phyloP scores from a whole-genome alignment of 2,113 vertebrate species.

The Atherinomorus stipes region DNA sequence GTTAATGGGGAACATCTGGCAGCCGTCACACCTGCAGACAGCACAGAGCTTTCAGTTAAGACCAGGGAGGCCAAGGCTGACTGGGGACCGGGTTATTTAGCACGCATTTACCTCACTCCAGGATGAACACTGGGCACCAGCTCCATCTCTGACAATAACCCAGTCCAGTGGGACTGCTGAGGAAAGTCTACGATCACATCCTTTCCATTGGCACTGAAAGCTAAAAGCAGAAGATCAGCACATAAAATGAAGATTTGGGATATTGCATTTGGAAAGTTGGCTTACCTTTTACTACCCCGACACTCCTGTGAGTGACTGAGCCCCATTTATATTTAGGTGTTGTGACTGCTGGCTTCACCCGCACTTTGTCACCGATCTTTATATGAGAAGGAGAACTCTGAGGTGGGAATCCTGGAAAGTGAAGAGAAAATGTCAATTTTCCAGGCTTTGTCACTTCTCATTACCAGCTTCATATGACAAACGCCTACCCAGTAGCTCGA shows the following conservation, averaged over 20 bases:
- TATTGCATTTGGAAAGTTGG: not conserved
- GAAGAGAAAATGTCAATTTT: not conserved
- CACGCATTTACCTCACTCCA: conserved; percentile 88
- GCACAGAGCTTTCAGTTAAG: not conserved
- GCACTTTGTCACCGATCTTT: conserved; percentile 98
- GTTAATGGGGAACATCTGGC: conserved; percentile 98
- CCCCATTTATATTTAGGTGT: conserved; percentile 99
- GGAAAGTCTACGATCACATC: conserved; percentile 98
- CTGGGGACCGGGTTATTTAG: not conserved
- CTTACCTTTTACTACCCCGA: conserved; percentile 96
- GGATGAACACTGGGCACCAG: conserved; percentile 96
- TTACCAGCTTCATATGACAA: not conserved
- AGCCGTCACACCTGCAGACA: conserved; percentile 92
- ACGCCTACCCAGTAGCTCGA: conserved; percentile 91
- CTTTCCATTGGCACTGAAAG: conserved; percentile 98
- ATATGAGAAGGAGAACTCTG: conserved; percentile 97
- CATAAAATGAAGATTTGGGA: not conserved
- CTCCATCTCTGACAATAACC: conserved; percentile 97
- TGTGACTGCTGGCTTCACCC: conserved; percentile 93
- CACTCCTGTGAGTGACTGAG: conserved; percentile 96
- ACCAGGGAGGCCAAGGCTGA: not conserved
- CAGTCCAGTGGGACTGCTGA: conserved; percentile 99
- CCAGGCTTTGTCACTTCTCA: not conserved
- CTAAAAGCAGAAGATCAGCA: conserved; percentile 70
- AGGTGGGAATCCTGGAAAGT: conserved; percentile 90